These are phyloP conservation scores for Gobiocypris rarus DNA, from an alignment of 2,113 vertebrate genomes.

Conservation along the genomic window DNA sequence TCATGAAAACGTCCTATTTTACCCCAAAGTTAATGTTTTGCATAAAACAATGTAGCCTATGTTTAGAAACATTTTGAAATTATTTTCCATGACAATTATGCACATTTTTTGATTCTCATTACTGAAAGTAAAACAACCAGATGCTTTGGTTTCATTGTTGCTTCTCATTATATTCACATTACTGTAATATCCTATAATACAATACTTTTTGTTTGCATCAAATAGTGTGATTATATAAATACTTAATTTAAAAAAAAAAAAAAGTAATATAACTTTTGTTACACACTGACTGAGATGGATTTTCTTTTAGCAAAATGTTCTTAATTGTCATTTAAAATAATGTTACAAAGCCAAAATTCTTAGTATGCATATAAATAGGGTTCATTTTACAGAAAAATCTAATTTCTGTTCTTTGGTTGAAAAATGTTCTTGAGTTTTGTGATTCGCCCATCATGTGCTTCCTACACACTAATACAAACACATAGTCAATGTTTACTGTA, in stretches of 20 bases:
- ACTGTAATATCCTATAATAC: not conserved
- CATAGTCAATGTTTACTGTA: slow-evolving; percentile 15
- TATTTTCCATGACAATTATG: not conserved
- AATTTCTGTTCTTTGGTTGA: not conserved
- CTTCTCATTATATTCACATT: not conserved
- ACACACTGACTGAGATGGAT: not conserved
- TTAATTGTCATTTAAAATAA: not conserved
- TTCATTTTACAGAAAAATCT: not conserved
- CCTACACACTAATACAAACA: not conserved
- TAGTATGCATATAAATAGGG: not conserved
- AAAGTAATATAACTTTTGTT: not conserved
- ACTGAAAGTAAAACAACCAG: too few species aligned
- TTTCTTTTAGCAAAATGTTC: not conserved
- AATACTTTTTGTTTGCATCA: not conserved
- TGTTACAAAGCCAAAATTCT: not conserved
- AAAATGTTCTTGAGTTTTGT: not conserved
- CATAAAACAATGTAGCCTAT: not conserved
- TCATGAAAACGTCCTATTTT: not conserved
- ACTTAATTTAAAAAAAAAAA: not conserved
- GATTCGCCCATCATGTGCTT: not conserved
- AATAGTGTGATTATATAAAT: not conserved
- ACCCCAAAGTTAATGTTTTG: not conserved
- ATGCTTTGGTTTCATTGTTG: not conserved
- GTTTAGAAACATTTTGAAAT: not conserved
- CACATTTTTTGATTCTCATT: not conserved